A percentile compares a stretch with the other conserved stretches of the same genome.
These are phyloP conservation scores for Sphaerophoria taeniata DNA, from an alignment of 2,888 invertebrate genomes.

Conservation along the genomic window DNA sequence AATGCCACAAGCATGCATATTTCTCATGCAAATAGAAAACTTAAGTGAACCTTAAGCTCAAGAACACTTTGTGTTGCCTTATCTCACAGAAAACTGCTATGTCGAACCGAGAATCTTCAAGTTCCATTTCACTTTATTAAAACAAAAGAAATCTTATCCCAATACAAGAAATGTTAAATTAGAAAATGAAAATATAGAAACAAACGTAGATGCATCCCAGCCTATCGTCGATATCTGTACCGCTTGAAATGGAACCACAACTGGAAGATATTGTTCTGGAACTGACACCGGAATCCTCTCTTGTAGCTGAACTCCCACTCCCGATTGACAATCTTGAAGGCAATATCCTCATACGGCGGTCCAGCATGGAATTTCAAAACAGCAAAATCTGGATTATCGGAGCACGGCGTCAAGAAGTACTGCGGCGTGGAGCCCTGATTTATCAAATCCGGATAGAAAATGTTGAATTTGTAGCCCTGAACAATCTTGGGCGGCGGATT, in stretches of 20 bases:
- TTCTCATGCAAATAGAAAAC: too few relatives aligned
- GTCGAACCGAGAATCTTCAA: too few relatives aligned
- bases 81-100: too few relatives aligned
- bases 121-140: too few relatives aligned
- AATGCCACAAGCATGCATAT: too few relatives aligned
- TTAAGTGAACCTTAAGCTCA: too few relatives aligned
- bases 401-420: slow-evolving; percentile 95
- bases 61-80: too few relatives aligned
- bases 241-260: slow-evolving; percentile 99
- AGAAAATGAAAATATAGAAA: too few relatives aligned
- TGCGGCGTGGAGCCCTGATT: slow-evolving; percentile 96
- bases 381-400: slow-evolving; percentile 97
- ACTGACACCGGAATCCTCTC: slow-evolving; percentile 98
- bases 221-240: slow-evolving; percentile 94
- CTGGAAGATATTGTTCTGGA: slow-evolving; percentile 99
- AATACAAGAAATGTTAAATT: too few relatives aligned
- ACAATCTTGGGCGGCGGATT: slow-evolving; percentile 99
- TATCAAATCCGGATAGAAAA: slow-evolving; percentile 99
- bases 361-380: slow-evolving; percentile 98
- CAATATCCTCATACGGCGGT: slow-evolving; percentile 99
- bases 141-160: too few relatives aligned
- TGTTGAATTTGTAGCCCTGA: slow-evolving; percentile 99
- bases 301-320: slow-evolving; percentile 99
- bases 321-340: slow-evolving; percentile 98
- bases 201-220: too few relatives aligned